Evolutionary conservation across 2,888 invertebrate species (phyloP).

Genomic region (Caenorhabditis becei): DNA sequence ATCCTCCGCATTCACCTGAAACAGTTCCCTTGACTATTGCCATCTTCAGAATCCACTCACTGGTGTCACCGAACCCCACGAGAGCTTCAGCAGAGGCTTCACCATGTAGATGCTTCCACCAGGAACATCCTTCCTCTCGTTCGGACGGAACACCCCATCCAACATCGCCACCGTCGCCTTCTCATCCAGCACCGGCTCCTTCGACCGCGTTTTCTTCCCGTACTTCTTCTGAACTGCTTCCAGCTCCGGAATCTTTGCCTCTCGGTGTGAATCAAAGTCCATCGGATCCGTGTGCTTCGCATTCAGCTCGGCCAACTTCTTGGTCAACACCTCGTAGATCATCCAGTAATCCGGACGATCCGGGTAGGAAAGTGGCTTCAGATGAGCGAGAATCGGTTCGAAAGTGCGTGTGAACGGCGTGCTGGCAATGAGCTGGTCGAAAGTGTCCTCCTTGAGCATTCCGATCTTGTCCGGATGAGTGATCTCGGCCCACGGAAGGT

Average conservation of each 20-base stretch:
- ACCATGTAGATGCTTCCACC: conserved; percentile 36
- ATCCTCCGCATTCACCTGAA: conserved; percentile 7
- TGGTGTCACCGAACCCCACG: conserved; percentile 23
- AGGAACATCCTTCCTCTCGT: conserved; percentile 30
- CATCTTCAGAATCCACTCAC: neutral
- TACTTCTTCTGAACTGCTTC: conserved; percentile 41
- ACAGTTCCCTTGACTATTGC: neutral
- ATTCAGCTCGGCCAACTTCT: conserved; percentile 25
- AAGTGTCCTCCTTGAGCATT: conserved; percentile 27
- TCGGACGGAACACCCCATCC: conserved; percentile 34
- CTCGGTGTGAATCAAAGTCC: conserved; percentile 49
- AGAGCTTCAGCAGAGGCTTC: conserved; percentile 16
- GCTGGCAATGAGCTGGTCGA: conserved; percentile 20
- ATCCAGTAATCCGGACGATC: conserved; percentile 59
- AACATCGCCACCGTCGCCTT: conserved; percentile 27
- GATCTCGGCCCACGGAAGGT: conserved; percentile 45
- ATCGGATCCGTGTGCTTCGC: conserved; percentile 58
- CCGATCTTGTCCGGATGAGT: conserved; percentile 41
- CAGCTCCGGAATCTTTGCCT: conserved; percentile 18
- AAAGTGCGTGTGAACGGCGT: conserved; percentile 23
- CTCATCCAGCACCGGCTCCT: conserved; percentile 38
- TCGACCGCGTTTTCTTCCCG: neutral
- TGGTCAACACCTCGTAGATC: conserved; percentile 33
- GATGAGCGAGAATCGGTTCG: conserved; percentile 45
- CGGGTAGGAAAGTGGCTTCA: conserved; percentile 29